phyloP scores from a whole-genome alignment of 2,888 invertebrate genomes.

The Agrenia bidenticulata region DNA sequence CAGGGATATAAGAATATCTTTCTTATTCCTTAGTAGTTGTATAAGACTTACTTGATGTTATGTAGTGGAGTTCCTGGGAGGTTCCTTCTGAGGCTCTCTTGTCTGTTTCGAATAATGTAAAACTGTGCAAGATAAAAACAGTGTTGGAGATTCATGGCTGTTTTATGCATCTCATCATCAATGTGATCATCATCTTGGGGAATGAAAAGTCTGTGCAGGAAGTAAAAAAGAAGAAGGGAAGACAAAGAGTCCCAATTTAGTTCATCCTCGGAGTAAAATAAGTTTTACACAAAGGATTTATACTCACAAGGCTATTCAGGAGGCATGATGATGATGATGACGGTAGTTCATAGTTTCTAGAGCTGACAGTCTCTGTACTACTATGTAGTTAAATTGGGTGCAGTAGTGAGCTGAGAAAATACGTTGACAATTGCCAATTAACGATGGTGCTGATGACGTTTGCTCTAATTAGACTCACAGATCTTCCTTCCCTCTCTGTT shows the following conservation, averaged over 20 bases:
- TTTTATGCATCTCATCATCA: constrained; percentile 8
- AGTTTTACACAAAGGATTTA: constrained; percentile 9
- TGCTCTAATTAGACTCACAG: constrained; percentile 29
- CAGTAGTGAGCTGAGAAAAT: constrained; percentile 20
- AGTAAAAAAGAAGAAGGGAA: constrained; percentile 6
- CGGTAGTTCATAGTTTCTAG: too few relatives aligned
- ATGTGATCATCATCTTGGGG: constrained; percentile 4
- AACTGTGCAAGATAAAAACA: too few relatives aligned
- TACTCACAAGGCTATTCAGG: background rate
- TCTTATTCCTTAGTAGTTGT: too few relatives aligned
- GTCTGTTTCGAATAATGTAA: too few relatives aligned
- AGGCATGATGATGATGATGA: too few relatives aligned
- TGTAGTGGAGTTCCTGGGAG: too few relatives aligned
- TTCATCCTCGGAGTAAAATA: constrained; percentile 8
- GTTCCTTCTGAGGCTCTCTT: too few relatives aligned
- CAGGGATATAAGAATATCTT: too few relatives aligned
- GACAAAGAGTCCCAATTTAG: constrained; percentile 10
- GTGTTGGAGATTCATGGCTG: constrained; percentile 2
- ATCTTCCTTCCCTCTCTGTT: background rate
- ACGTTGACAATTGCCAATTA: constrained; percentile 47
- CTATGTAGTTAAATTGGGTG: background rate
- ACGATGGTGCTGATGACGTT: constrained; percentile 31
- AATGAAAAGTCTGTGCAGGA: constrained; percentile 7
- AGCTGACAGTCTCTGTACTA: too few relatives aligned
- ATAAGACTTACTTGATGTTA: too few relatives aligned